Evolutionary conservation across 2,888 invertebrate genomes (phyloP).

Genomic region (Pollenia labialis): DNA sequence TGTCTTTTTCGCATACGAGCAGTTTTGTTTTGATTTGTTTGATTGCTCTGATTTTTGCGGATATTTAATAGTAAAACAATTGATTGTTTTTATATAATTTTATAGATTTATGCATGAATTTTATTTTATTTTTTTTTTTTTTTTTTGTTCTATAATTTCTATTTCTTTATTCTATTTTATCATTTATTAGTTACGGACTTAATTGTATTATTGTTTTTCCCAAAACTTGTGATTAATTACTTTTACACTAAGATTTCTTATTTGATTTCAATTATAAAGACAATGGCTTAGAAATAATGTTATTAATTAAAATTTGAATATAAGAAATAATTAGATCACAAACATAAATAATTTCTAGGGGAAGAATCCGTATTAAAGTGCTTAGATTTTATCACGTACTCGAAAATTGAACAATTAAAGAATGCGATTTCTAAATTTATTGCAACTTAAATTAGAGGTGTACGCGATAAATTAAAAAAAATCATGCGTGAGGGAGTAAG

Average conservation of each 20-base stretch:
- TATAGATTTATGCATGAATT: slow-evolving; percentile 12
- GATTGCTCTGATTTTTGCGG: slow-evolving; percentile 42
- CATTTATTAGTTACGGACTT: slow-evolving; percentile 36
- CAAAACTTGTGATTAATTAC: slow-evolving; percentile 47
- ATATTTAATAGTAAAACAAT: slow-evolving; percentile 25
- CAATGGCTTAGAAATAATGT: slow-evolving; percentile 1
- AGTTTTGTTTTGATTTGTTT: background rate
- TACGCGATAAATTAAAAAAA: no score
- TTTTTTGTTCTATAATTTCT: slow-evolving; percentile 1
- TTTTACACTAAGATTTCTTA: slow-evolving; percentile 9
- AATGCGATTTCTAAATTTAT: no score
- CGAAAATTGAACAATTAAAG: background rate
- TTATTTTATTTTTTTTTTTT: background rate
- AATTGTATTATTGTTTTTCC: slow-evolving; percentile 11
- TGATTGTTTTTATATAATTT: background rate
- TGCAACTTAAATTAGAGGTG: no score
- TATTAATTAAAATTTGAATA: background rate
- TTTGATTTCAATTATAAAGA: slow-evolving; percentile 2
- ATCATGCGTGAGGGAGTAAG: no score
- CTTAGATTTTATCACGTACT: background rate
- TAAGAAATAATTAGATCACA: background rate
- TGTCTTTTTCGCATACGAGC: background rate
- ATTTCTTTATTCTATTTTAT: slow-evolving; percentile 18
- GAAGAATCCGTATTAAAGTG: background rate
- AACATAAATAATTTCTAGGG: background rate